Base-by-base conservation (phyloP, 35 echinoderm and acorn worm genomes). In the Chiridota heheva region DNA sequence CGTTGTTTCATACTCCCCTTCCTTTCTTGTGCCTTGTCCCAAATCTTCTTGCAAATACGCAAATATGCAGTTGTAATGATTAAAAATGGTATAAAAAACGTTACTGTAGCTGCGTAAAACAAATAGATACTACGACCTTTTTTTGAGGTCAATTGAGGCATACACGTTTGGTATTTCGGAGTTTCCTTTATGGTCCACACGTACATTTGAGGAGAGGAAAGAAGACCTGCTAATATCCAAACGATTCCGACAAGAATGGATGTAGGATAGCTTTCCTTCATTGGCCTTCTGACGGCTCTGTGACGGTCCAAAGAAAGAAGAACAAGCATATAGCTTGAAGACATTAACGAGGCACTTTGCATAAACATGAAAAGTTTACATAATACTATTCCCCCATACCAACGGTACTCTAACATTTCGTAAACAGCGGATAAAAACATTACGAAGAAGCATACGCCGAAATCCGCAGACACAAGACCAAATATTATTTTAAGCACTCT, bases 271-370 rank as follows among this genome's bases (percentile, higher is more conserved):
- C 70, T 82, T 39, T 91, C 89, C 38, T 85, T 91, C 45, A 98
- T 77, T 0, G 95, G 95, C 33, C 81, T 91, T 7, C 89, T 59
- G 24, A 98, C 85, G 5, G 95, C 95, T 76, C 88, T 90, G 43
- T 98, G 95, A 25, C 95, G 62, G 40, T 98, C 95, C 3, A 98
- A 42, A 4, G 95, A 88, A 22, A 98, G 87, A 10, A 92, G 43
- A 26, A 98, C 85, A 40, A 98, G 73, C 85, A 98, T 88, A 62
- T 88, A 88, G 63, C 84, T 98, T 15, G 95, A 98, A 5, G 95
- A 88, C 84, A 89, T 92, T 27, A 98, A 72, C 0, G 89, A 78
- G 22, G 81, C 85, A 46, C 60, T 92, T 67, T 98, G 95, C 61
- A 92, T 35, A 65, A 83, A 87, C 88, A 91, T 98, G 1, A 98